phyloP scores from a whole-genome alignment of 2,797 vertebrate genomes.

The Pristis pectinata region DNA sequence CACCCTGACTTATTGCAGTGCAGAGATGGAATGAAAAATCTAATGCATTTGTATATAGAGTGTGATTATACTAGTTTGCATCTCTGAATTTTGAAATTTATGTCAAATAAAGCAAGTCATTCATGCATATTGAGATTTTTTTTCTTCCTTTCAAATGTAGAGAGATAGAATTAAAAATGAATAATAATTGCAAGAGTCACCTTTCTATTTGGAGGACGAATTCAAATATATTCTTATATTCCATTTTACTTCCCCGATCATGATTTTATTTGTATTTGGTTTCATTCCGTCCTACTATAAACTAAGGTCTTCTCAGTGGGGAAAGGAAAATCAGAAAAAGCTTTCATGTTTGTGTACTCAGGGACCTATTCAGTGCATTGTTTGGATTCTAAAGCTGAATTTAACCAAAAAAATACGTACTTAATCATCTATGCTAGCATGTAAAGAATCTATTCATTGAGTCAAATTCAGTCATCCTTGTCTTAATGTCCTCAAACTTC shows the following conservation, averaged over 20 bases:
- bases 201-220: background rate
- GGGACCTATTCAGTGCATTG: background rate
- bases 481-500: conserved; percentile 1
- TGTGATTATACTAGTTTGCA: background rate
- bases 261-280: background rate
- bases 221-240: background rate
- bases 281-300: background rate
- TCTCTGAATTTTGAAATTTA: background rate
- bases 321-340: background rate
- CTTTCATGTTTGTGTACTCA: background rate
- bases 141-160: background rate
- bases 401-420: background rate
- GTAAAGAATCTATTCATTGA: background rate
- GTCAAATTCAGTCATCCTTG: background rate
- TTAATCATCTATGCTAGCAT: background rate
- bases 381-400: background rate
- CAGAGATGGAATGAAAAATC: background rate
- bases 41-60: background rate
- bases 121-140: background rate
- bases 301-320: background rate
- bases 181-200: background rate
- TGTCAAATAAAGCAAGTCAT: background rate
- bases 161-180: background rate
- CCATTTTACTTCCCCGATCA: background rate
- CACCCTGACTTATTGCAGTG: background rate